These are phyloP conservation scores for Slavum lentiscoides DNA, from an alignment of 2,888 invertebrate species.

Conservation along the genomic window DNA sequence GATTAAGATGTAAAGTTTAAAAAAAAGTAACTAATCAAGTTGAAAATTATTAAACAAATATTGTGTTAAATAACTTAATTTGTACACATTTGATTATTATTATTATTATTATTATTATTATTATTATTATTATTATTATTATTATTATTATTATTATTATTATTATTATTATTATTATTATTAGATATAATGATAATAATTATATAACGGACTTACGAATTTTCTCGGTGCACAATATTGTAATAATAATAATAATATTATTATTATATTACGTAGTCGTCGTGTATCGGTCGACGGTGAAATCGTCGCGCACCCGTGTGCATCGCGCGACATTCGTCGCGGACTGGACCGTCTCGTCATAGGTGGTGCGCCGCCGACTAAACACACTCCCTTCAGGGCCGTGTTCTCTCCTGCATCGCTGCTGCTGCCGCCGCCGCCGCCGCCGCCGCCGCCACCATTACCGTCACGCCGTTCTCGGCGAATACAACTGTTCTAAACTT, in stretches of 20 bases:
- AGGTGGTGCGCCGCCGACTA: conserved; percentile 3
- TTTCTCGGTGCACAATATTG: not conserved
- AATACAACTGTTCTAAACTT: no score
- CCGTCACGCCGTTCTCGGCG: no score
- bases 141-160: not conserved
- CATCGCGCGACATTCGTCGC: conserved; percentile 27
- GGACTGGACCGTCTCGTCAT: conserved; percentile 7
- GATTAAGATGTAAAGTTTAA: no score
- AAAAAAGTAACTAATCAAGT: no score
- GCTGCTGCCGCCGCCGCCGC: no score
- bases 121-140: not conserved
- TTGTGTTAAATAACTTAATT: no score
- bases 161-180: not conserved
- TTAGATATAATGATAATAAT: no score
- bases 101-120: no score
- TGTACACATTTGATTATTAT: no score
- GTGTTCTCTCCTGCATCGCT: no score
- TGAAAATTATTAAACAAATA: no score
- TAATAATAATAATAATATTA: not conserved
- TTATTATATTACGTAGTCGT: not conserved
- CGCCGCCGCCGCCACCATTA: no score
- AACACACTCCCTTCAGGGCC: not conserved
- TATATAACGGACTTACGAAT: not conserved
- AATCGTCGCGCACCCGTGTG: conserved; percentile 5
- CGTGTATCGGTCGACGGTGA: not conserved